Percentiles rank a stretch among this genome's conserved stretches.
phyloP scores from a whole-genome alignment of 2,888 invertebrate species.

The Orthosia gracilis region DNA sequence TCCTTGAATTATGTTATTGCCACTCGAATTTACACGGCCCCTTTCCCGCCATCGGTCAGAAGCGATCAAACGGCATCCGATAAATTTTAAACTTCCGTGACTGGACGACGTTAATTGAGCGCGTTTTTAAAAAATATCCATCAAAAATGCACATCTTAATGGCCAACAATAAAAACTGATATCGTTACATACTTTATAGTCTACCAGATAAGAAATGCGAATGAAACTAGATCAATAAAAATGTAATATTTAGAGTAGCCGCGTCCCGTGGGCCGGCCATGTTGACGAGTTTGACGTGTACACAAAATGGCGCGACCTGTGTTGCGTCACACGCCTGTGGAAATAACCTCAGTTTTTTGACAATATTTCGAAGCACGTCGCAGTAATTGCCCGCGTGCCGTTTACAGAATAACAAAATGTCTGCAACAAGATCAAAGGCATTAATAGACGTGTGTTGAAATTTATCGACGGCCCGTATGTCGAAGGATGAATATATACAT shows the following conservation, averaged over 20 bases:
- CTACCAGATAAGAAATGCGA: conserved; percentile 75
- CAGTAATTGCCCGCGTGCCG: conserved; percentile 85
- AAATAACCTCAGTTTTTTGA: conserved; percentile 83
- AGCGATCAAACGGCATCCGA: conserved; percentile 81
- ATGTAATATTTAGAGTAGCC: conserved; percentile 65
- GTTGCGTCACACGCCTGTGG: conserved; percentile 72
- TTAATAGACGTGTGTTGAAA: conserved; percentile 88
- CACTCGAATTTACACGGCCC: conserved; percentile 79
- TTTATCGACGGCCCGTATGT: conserved; percentile 86
- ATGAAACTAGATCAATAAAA: conserved; percentile 78
- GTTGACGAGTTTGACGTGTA: conserved; percentile 72
- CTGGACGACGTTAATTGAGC: conserved; percentile 87
- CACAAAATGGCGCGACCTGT: conserved; percentile 79
- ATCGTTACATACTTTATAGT: conserved; percentile 80
- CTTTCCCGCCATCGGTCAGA: conserved; percentile 72
- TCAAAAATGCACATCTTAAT: conserved; percentile 89
- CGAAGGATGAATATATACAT: conserved; percentile 82
- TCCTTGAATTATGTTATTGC: conserved; percentile 82
- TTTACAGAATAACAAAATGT: conserved; percentile 87
- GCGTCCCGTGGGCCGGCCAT: conserved; percentile 69
- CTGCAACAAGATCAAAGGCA: conserved; percentile 89
- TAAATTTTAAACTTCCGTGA: conserved; percentile 88
- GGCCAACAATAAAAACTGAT: conserved; percentile 82
- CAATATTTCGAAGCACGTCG: conserved; percentile 86
- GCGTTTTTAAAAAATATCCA: conserved; percentile 83